phyloP scores from a whole-genome alignment of 2,888 invertebrate genomes.

The Drosophila seclusa region DNA sequence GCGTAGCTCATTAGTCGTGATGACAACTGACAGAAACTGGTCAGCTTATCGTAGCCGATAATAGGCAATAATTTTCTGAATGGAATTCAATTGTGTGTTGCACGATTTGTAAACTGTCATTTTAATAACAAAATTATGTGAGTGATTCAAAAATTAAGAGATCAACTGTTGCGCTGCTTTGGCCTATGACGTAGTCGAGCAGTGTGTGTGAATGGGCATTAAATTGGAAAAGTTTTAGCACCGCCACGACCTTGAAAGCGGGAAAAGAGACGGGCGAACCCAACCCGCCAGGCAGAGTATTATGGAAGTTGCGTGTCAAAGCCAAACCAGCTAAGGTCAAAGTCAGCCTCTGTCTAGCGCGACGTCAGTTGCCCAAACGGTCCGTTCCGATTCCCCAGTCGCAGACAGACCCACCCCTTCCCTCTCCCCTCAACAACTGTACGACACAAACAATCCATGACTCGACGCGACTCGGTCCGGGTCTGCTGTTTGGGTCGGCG shows the following conservation, averaged over 20 bases:
- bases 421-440: constrained; percentile 6
- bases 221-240: constrained; percentile 70
- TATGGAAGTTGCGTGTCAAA: constrained; percentile 57
- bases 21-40: background rate
- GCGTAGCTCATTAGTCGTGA: background rate
- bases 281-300: constrained; percentile 17
- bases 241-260: constrained; percentile 60
- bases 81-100: background rate
- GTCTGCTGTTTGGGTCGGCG: constrained; percentile 28
- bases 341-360: constrained; percentile 55
- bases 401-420: constrained; percentile 2
- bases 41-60: background rate
- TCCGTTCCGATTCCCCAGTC: constrained; percentile 37
- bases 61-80: background rate
- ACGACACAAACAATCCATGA: constrained; percentile 49
- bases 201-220: constrained; percentile 55
- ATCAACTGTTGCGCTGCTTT: constrained; percentile 3
- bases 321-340: constrained; percentile 50
- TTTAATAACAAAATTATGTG: background rate
- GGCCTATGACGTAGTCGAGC: constrained; percentile 21
- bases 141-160: background rate
- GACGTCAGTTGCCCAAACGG: constrained; percentile 27
- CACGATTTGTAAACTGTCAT: background rate
- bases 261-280: constrained; percentile 1
- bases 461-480: constrained; percentile 19